Evolutionary conservation across 1,140 invertebrate species (phyloP), one percentile per base, ranked within the genome.

Genomic region (Drosophila parabipectinata): DNA sequence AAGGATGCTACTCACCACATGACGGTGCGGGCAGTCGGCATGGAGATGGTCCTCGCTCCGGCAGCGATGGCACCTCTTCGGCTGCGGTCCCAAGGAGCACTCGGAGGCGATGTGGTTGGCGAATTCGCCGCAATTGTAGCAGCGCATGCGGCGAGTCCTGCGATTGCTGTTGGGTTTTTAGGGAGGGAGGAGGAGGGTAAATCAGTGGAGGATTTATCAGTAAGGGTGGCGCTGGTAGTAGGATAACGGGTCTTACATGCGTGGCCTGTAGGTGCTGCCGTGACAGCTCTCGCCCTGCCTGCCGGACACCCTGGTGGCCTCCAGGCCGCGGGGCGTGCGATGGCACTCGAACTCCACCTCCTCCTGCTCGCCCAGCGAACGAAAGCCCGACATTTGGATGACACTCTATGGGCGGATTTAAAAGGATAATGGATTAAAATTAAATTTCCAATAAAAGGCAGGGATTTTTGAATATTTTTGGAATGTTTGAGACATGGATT

Each of bases 51-150:
- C 96, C 75, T 95, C 95, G 58, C 95, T 95, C 91, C 97, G 97
- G 92, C 97, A 98, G 90, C 95, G 94, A 92, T 98, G 96, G 92
- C 97, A 98, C 79, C 96, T 93, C 93, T 98, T 98, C 80, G 97
- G 97, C 92, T 97, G 95, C 58, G 97, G 97, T 12, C 96, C 96
- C 89, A 96, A 93, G 60, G 94, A 94, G 92, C 97, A 98, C 91
- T 97, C 97, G 44, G 96, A 95, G 21, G 97, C 97, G 88, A 98
- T 96, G 92, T 98, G 97, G 92, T 97, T 97, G 28, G 96, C 95
- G 91, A 97, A 97, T 91, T 97, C 96, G 5, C 97, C 97, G 90
- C 97, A 98, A 91, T 98, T 98, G 92, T 97, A 98, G 92, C 97
- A 98, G 85, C 97, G 97, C 89, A 97, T 95, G 94, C 97, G 97